phyloP scores from a whole-genome alignment of 2,888 invertebrate species.

The Chalcis sispes region DNA sequence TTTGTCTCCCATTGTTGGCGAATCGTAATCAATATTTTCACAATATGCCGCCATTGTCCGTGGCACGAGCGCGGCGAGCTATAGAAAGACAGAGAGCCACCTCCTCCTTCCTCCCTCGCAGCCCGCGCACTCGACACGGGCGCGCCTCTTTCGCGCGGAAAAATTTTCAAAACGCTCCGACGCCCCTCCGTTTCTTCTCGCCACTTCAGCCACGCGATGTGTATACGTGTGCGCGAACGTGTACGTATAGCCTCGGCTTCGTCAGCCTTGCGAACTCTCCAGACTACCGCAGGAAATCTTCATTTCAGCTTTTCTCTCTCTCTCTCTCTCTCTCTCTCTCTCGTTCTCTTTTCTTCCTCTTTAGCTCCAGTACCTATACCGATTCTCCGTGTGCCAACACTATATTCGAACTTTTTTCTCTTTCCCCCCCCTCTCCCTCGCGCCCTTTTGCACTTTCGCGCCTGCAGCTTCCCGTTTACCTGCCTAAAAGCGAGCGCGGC shows the following conservation, averaged over 20 bases:
- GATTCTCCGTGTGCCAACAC: too few relatives aligned
- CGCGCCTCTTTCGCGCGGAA: not conserved
- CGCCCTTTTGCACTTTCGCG: not conserved
- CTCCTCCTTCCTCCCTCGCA: too few relatives aligned
- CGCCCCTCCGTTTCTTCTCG: too few relatives aligned
- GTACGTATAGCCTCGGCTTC: conserved; percentile 11
- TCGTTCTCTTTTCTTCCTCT: conserved; percentile 3
- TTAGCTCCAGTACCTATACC: not conserved
- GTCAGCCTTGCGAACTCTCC: conserved; percentile 19
- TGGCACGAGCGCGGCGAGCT: conserved; percentile 72
- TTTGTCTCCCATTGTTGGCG: conserved; percentile 75
- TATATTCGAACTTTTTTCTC: conserved; percentile 15
- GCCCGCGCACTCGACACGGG: conserved; percentile 37
- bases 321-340: not conserved
- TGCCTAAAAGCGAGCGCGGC: too few relatives aligned
- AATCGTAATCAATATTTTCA: conserved; percentile 76
- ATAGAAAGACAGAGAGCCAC: too few relatives aligned
- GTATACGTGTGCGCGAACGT: too few relatives aligned
- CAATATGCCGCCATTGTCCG: conserved; percentile 74
- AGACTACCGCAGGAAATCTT: conserved; percentile 24
- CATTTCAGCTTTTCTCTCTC: not conserved
- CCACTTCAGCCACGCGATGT: too few relatives aligned
- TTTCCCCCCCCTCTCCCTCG: not conserved
- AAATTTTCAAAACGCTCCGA: conserved; percentile 38
- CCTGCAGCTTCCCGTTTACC: too few relatives aligned